A percentile compares a stretch with the other conserved stretches of the same genome.
These are phyloP conservation scores for Harmothoe impar DNA, from an alignment of 2,888 invertebrate genomes.

Conservation along the genomic window DNA sequence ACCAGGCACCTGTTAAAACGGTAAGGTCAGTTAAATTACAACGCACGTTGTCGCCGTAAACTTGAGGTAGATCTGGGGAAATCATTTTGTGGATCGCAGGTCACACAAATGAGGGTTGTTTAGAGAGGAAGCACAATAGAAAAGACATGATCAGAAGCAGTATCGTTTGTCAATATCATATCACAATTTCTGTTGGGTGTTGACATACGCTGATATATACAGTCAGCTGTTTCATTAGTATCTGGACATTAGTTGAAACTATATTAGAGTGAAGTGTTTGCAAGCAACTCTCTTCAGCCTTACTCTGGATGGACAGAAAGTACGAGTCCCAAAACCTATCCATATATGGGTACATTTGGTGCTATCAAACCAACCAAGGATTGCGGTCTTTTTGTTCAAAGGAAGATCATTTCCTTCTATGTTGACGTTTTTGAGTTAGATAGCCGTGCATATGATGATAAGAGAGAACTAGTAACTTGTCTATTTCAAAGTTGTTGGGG, in stretches of 20 bases:
- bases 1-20: neutral
- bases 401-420: neutral
- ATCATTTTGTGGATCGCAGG: neutral
- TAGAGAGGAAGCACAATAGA: neutral
- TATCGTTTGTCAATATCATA: neutral
- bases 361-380: constrained; percentile 55
- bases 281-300: constrained; percentile 30
- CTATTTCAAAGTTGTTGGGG: constrained; percentile 15
- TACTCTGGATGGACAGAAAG: constrained; percentile 4
- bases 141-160: neutral
- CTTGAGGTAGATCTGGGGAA: constrained; percentile 3
- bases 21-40: neutral
- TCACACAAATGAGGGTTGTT: neutral
- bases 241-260: neutral
- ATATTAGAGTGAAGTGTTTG: neutral
- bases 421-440: constrained; percentile 2
- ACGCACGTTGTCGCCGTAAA: neutral
- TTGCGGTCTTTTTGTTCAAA: constrained; percentile 37
- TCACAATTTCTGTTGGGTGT: neutral
- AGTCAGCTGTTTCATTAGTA: neutral
- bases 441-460: constrained; percentile 32
- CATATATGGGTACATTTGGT: constrained; percentile 34
- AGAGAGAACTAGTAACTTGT: constrained; percentile 15
- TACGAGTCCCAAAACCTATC: neutral
- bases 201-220: neutral